Base-by-base conservation (phyloP, 2,888 invertebrate genomes). In the Acleris emargana region DNA sequence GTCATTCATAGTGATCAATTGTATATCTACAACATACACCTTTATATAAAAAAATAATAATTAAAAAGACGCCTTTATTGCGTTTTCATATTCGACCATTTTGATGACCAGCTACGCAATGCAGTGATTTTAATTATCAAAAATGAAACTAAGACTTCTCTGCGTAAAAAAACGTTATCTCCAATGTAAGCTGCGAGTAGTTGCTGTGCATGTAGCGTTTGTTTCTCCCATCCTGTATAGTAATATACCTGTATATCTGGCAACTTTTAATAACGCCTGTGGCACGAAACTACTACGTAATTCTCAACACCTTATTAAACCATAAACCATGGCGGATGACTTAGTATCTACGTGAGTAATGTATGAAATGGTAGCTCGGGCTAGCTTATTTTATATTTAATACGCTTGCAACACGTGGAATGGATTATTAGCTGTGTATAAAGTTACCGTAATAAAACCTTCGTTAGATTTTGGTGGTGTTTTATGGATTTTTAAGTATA, bases 281-380 rank as follows among this genome's bases (percentile, higher is more conserved):
- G 68, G 68, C 73, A 72, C 70, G 74, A 71, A 77, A 78, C 77
- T 77, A 75, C 71, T 69, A 63, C 72, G 75, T 75, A 74, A 78
- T 79, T 76, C 73, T 73, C 76, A 72, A 74, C 76, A 74, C 73
- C 73, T 79, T 77, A 78, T 77, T 79, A 77, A 76, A 73, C 64
- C 69, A 70, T 74, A 73, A 73, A 74, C 68, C 69, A 62, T 60
- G 68, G 59, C 52, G 62, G 68, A 69, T 71, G 58, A 69, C 59
- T 66, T 62, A 69, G 62, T 67, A 68, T 54, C 54, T 66, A 68
- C 61, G 62, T 62, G 66, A 67, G 62, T 58, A 66, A 66, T 62
- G 68, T 54, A 62, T 62, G 64, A 58, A 68, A 66, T 58, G 54
- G 50, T 51, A 55, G 47, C 63, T 32, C 64, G 59, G 54, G 59